These are phyloP conservation scores for Cryptus viduatorius DNA, from an alignment of 2,888 invertebrate genomes.

Conservation along the genomic window DNA sequence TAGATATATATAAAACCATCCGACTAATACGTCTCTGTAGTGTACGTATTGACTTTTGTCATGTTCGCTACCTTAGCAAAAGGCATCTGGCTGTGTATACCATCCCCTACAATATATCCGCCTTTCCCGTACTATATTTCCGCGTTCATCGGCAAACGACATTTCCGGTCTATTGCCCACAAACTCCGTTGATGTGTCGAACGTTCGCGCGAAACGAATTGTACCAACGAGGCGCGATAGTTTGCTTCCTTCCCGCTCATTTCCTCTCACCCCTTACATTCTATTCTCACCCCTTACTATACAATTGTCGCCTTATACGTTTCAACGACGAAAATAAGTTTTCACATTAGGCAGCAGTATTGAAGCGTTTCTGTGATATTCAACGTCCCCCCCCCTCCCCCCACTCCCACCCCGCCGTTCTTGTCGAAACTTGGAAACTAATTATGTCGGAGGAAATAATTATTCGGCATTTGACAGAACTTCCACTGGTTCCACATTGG, in stretches of 20 bases:
- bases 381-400: neutral
- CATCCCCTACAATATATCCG: constrained; percentile 5
- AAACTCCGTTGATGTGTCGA: constrained; percentile 54
- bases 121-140: constrained; percentile 17
- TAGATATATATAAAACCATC: neutral
- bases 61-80: too few species aligned
- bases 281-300: constrained; percentile 26
- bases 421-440: neutral
- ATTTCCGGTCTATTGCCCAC: constrained; percentile 71
- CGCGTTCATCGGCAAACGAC: constrained; percentile 56
- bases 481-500: neutral
- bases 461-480: constrained; percentile 1
- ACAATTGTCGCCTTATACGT: neutral
- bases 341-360: neutral
- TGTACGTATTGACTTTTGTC: too few species aligned
- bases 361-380: neutral
- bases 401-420: too few species aligned
- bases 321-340: constrained; percentile 1
- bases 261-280: constrained; percentile 59
- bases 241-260: constrained; percentile 67
- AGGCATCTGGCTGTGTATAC: constrained; percentile 10
- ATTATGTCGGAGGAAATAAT: neutral
- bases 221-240: constrained; percentile 58
- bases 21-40: too few species aligned
- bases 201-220: constrained; percentile 58